Percentiles rank a stretch among this genome's conserved stretches.
Evolutionary conservation across 2,797 vertebrate species (phyloP).

Genomic region (Acanthurus leucopareius): DNA sequence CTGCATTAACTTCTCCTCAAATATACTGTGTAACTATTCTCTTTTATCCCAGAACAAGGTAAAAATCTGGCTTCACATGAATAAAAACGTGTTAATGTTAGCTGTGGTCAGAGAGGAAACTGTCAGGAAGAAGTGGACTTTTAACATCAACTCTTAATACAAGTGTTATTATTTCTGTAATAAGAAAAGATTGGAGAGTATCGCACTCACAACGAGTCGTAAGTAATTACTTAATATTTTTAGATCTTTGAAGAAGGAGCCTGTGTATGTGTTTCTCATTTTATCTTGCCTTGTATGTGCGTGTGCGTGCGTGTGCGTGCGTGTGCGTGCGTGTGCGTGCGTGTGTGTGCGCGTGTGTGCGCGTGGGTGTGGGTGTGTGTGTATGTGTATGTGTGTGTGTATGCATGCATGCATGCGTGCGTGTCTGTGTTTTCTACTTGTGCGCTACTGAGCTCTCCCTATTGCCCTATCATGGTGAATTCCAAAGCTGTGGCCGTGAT

Average conservation of each 20-base stretch:
- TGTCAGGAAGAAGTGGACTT: conserved; percentile 3
- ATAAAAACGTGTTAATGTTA: neutral
- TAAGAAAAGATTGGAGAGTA: conserved; percentile 9
- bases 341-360: too few relatives aligned
- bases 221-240: conserved; percentile 24
- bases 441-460: conserved; percentile 48
- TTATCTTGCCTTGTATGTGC: neutral
- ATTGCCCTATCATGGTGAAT: conserved; percentile 70
- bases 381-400: neutral
- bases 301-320: too few relatives aligned
- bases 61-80: neutral
- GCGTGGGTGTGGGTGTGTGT: too few relatives aligned
- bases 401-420: neutral
- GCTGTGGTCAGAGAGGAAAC: conserved; percentile 3
- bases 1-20: conserved; percentile 3
- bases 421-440: conserved; percentile 26
- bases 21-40: conserved; percentile 15
- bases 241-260: conserved; percentile 25
- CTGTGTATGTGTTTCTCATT: conserved; percentile 20
- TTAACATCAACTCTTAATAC: conserved; percentile 13
- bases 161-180: conserved; percentile 25
- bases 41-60: conserved; percentile 1
- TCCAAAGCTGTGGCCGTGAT: conserved; percentile 77
- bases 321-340: too few relatives aligned
- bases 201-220: conserved; percentile 5